Evolutionary conservation across 2,888 invertebrate genomes (phyloP).

Genomic region (Apodemia mormo): DNA sequence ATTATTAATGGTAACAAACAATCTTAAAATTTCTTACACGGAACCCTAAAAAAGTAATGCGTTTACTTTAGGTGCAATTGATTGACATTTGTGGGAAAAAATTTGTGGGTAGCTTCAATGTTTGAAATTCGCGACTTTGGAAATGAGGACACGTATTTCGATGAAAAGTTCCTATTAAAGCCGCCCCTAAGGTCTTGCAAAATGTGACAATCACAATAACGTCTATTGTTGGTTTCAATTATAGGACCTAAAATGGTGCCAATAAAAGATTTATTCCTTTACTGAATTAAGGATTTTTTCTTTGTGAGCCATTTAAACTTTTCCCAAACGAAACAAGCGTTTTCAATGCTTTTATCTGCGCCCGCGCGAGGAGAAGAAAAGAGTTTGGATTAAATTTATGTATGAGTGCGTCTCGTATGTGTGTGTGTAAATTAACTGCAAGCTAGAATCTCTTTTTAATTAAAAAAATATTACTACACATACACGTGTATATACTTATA

Average conservation of each 20-base stretch:
- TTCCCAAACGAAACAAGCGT: too few relatives aligned
- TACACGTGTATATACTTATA: too few relatives aligned
- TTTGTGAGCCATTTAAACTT: too few relatives aligned
- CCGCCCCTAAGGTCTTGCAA: background rate
- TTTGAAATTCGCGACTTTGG: background rate
- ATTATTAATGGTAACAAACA: too few relatives aligned
- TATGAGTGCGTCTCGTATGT: too few relatives aligned
- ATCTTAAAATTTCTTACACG: background rate
- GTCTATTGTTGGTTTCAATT: slow-evolving; percentile 55
- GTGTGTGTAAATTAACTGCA: too few relatives aligned
- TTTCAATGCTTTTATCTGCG: too few relatives aligned
- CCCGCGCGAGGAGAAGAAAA: too few relatives aligned
- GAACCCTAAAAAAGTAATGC: slow-evolving; percentile 1
- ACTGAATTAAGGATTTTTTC: background rate
- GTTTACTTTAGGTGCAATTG: slow-evolving; percentile 2
- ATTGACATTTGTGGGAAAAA: background rate
- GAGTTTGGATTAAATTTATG: too few relatives aligned
- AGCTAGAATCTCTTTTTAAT: too few relatives aligned
- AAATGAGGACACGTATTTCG: slow-evolving; percentile 6
- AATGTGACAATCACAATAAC: slow-evolving; percentile 46
- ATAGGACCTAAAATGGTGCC: slow-evolving; percentile 51
- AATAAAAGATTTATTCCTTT: slow-evolving; percentile 54
- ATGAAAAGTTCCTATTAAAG: background rate
- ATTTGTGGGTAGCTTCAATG: background rate
- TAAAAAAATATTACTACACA: too few relatives aligned